Percentiles rank a stretch among this genome's conserved stretches.
These are phyloP conservation scores for Ctenopoma kingsleyae DNA, from an alignment of 2,797 vertebrate species.

Conservation along the genomic window DNA sequence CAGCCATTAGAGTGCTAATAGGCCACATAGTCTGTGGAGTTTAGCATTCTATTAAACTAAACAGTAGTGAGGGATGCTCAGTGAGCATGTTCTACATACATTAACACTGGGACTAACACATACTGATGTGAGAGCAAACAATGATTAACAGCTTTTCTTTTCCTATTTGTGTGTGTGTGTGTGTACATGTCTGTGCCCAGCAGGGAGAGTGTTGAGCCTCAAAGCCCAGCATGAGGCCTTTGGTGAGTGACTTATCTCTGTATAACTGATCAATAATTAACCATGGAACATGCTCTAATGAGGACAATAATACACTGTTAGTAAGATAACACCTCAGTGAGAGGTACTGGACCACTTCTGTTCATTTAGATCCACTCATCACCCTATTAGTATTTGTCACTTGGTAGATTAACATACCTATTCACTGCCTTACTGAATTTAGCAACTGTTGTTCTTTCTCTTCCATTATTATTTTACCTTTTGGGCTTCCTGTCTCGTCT, in stretches of 20 bases:
- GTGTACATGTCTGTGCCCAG: conserved; percentile 42
- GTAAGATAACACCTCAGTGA: conserved; percentile 69
- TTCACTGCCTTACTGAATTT: conserved; percentile 27
- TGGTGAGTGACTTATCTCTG: conserved; percentile 75
- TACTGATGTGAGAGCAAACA: conserved; percentile 49
- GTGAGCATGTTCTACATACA: conserved; percentile 48
- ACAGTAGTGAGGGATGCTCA: conserved; percentile 28
- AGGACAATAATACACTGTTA: conserved; percentile 77
- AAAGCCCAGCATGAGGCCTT: conserved; percentile 65
- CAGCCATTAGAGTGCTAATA: conserved; percentile 50
- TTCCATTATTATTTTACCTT: not conserved
- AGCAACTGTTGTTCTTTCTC: conserved; percentile 10
- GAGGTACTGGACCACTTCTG: conserved; percentile 54
- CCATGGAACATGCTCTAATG: conserved; percentile 79
- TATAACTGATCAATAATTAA: conserved; percentile 85
- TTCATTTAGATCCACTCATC: conserved; percentile 69
- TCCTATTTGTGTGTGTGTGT: conserved; percentile 18
- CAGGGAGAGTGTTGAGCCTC: conserved; percentile 52
- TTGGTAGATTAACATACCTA: conserved; percentile 50
- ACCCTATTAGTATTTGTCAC: conserved; percentile 62
- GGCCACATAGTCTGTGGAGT: conserved; percentile 39
- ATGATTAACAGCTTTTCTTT: conserved; percentile 45
- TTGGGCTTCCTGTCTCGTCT: not conserved
- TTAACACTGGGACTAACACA: conserved; percentile 33
- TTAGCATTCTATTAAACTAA: conserved; percentile 45